Percentiles rank a stretch among this genome's conserved stretches.
These are phyloP conservation scores for Morpho achilles DNA, from an alignment of 2,888 invertebrate genomes.

Conservation along the genomic window DNA sequence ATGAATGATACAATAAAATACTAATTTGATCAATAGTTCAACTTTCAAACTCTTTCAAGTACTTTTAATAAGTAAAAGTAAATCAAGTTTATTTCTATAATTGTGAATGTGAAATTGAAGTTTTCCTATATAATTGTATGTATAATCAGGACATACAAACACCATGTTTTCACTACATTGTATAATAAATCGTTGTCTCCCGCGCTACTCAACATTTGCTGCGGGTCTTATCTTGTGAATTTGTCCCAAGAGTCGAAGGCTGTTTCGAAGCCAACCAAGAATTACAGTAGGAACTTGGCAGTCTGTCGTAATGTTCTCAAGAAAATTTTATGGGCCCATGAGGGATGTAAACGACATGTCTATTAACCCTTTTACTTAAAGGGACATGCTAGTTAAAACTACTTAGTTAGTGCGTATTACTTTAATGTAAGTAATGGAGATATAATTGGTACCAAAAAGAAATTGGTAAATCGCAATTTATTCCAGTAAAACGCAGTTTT, in stretches of 20 bases:
- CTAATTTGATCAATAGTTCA: too few relatives aligned
- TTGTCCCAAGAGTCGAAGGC: constrained; percentile 19
- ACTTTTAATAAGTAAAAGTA: too few relatives aligned
- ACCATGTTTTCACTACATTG: too few relatives aligned
- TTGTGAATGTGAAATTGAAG: too few relatives aligned
- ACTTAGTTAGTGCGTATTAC: background rate
- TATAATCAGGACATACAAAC: too few relatives aligned
- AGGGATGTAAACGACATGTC: constrained; percentile 14
- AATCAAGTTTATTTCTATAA: too few relatives aligned
- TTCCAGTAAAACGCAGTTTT: background rate
- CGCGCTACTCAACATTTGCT: constrained; percentile 3
- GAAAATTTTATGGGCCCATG: constrained; percentile 14
- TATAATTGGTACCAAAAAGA: background rate
- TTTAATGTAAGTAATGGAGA: background rate
- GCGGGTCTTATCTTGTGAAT: constrained; percentile 11
- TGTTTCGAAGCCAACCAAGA: constrained; percentile 23
- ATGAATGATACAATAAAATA: too few relatives aligned
- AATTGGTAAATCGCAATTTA: background rate
- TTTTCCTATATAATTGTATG: too few relatives aligned
- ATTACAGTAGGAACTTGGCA: constrained; percentile 22
- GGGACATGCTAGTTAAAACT: constrained; percentile 5
- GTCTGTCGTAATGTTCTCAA: constrained; percentile 16
- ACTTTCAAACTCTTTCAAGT: too few relatives aligned
- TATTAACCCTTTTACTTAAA: constrained; percentile 14
- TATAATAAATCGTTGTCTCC: background rate